Evolutionary conservation across 1,140 invertebrate species (phyloP).

Genomic region (Drosophila equinoxialis): DNA sequence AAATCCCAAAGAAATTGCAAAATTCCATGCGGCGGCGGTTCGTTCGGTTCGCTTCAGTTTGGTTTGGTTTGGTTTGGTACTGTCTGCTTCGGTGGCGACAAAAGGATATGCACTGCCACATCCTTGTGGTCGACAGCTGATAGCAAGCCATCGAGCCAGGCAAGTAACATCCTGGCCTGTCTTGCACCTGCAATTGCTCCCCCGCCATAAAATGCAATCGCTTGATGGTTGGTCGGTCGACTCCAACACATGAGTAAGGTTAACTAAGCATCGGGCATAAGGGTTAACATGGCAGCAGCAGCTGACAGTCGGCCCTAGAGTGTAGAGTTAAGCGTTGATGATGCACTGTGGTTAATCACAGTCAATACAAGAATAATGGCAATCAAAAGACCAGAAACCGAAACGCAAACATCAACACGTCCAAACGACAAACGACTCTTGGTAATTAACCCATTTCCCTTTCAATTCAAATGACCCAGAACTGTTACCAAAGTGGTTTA

Average conservation of each 20-base stretch:
- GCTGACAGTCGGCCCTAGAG: slow-evolving; percentile 24
- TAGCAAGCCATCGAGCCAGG: slow-evolving; percentile 38
- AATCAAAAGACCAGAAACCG: neutral
- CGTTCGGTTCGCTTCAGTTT: slow-evolving; percentile 37
- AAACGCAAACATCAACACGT: neutral
- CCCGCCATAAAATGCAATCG: slow-evolving; percentile 19
- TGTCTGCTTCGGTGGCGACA: slow-evolving; percentile 33
- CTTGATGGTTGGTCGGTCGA: slow-evolving; percentile 34
- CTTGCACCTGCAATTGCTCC: slow-evolving; percentile 50
- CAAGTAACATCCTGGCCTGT: slow-evolving; percentile 10
- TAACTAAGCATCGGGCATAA: slow-evolving; percentile 65
- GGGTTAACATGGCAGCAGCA: slow-evolving; percentile 55
- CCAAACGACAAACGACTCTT: neutral
- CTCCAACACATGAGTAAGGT: slow-evolving; percentile 55
- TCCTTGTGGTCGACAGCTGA: slow-evolving; percentile 52
- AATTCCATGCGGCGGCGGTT: slow-evolving; percentile 71
- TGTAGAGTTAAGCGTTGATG: slow-evolving; percentile 10
- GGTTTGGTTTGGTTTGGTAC: slow-evolving; percentile 24
- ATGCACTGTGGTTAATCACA: slow-evolving; percentile 10
- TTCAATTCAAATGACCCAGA: neutral
- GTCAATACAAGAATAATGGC: neutral
- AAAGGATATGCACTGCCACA: slow-evolving; percentile 40
- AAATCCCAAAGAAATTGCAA: slow-evolving; percentile 82
- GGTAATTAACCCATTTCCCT: neutral
- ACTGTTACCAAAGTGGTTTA: neutral